Evolutionary conservation across 2,888 invertebrate genomes (phyloP), one percentile per base, ranked within the genome.

Genomic region (Apamea anceps): DNA sequence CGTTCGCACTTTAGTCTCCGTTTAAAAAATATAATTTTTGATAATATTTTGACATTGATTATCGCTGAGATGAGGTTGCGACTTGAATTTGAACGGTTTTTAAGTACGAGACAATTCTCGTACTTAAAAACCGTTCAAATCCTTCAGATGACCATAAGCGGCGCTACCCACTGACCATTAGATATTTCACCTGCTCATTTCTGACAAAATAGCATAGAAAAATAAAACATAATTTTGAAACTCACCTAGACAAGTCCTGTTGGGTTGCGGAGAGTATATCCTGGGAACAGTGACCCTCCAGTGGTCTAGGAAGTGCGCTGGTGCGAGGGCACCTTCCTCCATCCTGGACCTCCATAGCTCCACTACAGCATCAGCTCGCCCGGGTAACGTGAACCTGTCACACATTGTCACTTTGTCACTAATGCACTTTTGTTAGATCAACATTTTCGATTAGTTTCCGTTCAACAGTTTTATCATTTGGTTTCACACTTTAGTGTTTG

Each of bases 231-330:
- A 57, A 18, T 32, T 12, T 37, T 18, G 0, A 10, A 51, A 80
- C 89, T 93, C 75, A 97, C 97, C 98, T 63, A 98, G 92, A 91
- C 98, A 98, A 80, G 97, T 98, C 89, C 98, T 97, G 91, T 98
- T 98, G 25, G 97, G 96, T 89, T 98, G 97, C n/a, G 98, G 98
- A 90, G 97, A 98, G 93, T 98, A 98, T 89, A 98, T 97, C 93
- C 97, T 97, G 37, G 98, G 98, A 70, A 98, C 98, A 93, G 98
- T 98, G 72, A 97, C 96, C 73, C 98, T 95, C 98, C 98, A 98
- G 90, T 98, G 97, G 85, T 98, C 98, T 89, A 97, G 97, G 90
- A 98, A 98, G 92, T 98, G 97, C 6, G 97, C 94, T 18, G 97
- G 96, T 0, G 97, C 95, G n/a, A 98, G 94, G 45, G 97, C 94